phyloP scores from a whole-genome alignment of 2,797 vertebrate species.

The Threskiornis aethiopicus region DNA sequence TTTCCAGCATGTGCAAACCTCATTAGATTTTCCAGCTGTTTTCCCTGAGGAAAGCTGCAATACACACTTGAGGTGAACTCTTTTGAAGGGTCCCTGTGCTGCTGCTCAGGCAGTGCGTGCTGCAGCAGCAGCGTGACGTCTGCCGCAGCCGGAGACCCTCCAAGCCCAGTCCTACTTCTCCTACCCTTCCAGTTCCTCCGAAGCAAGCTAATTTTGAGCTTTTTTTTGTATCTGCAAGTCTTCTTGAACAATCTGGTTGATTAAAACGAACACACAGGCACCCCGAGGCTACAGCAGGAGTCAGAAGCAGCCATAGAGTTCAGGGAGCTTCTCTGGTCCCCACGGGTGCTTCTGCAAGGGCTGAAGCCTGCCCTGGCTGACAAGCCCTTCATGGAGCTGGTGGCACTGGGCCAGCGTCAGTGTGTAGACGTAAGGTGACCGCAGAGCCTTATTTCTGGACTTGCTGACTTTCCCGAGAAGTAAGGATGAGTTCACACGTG shows the following conservation, averaged over 20 bases:
- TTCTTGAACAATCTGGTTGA: background rate
- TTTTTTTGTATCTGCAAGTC: background rate
- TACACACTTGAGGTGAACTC: accelerated
- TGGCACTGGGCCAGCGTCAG: background rate
- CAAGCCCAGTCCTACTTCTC: background rate
- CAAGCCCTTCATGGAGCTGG: background rate
- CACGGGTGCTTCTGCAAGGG: background rate
- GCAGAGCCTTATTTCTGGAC: background rate
- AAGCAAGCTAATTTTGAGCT: background rate
- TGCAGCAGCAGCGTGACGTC: background rate
- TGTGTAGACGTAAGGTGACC: background rate
- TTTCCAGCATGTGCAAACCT: background rate
- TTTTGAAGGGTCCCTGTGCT: background rate
- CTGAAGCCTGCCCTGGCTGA: background rate
- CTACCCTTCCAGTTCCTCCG: background rate
- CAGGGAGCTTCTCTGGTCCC: background rate
- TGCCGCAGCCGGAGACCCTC: background rate
- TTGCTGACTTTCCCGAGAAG: background rate
- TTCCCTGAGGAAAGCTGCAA: background rate
- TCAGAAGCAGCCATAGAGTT: background rate
- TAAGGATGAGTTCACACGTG: accelerated
- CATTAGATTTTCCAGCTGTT: background rate
- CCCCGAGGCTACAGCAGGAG: background rate
- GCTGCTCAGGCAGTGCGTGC: accelerated
- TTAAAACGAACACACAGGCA: background rate